Evolutionary conservation across 2,113 vertebrate species (phyloP).

Genomic region (Cairina moschata): DNA sequence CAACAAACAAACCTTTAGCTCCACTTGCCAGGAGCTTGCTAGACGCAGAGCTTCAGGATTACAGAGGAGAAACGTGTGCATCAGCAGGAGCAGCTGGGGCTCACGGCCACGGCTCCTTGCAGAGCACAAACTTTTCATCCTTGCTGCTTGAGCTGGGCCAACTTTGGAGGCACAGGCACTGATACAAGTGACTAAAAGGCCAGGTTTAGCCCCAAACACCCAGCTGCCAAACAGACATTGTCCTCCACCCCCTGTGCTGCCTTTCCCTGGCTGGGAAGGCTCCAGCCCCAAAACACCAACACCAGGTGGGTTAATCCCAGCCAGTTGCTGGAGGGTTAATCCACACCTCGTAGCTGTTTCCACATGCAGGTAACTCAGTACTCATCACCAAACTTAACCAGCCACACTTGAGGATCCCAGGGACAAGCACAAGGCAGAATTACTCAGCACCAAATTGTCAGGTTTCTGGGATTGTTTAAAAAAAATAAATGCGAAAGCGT

Average conservation of each 20-base stretch:
- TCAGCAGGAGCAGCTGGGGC: neutral
- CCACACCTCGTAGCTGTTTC: neutral
- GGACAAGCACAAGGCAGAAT: neutral
- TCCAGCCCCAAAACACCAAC: neutral
- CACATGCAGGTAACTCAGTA: neutral
- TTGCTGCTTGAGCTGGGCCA: neutral
- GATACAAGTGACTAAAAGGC: fast-evolving
- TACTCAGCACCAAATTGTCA: neutral
- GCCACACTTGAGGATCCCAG: fast-evolving
- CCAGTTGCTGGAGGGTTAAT: neutral
- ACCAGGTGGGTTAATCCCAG: neutral
- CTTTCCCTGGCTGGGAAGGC: neutral
- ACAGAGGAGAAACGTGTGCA: neutral
- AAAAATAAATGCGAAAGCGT: neutral
- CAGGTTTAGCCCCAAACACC: neutral
- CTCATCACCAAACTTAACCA: neutral
- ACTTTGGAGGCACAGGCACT: neutral
- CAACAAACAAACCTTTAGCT: slow-evolving; percentile 56
- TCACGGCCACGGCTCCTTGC: neutral
- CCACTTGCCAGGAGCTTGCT: neutral
- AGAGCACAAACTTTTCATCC: neutral
- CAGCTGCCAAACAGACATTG: neutral
- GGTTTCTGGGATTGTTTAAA: neutral
- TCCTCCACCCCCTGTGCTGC: neutral
- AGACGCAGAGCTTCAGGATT: neutral